Conservation (phyloP, 2,113 vertebrate genomes). For the Mohoua ochrocephala region DNA sequence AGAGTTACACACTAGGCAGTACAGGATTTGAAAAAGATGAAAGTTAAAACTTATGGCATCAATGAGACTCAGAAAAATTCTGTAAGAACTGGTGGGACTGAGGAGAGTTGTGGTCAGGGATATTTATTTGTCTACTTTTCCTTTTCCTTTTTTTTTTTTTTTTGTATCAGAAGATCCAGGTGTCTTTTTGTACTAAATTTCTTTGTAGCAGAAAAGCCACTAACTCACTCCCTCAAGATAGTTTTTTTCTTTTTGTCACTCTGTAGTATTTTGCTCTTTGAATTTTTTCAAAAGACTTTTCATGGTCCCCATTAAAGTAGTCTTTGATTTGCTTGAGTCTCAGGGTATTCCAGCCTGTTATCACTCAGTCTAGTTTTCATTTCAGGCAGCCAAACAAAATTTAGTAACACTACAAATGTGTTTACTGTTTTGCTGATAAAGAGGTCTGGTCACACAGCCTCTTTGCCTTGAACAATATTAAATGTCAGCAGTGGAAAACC, state of each 20-base stretch:
- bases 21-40: too few species aligned
- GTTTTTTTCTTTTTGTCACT: background rate
- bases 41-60: too few species aligned
- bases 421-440: constrained; percentile 17
- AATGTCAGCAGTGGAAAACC: background rate
- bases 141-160: background rate
- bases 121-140: background rate
- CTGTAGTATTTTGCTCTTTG: background rate
- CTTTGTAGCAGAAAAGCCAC: background rate
- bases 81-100: background rate
- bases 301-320: background rate
- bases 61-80: background rate
- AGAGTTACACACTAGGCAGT: too few species aligned
- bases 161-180: background rate
- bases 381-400: constrained; percentile 21
- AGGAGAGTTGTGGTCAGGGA: background rate
- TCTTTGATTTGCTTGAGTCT: constrained; percentile 32
- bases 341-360: background rate
- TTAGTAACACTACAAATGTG: background rate
- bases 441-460: background rate
- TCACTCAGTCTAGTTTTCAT: constrained; percentile 25
- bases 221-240: background rate
- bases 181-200: background rate
- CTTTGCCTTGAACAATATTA: background rate
- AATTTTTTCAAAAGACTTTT: constrained; percentile 5